A percentile compares a stretch with the other conserved stretches of the same genome.
phyloP scores from a whole-genome alignment of 2,888 invertebrate species.

The Cephonodes hylas region DNA sequence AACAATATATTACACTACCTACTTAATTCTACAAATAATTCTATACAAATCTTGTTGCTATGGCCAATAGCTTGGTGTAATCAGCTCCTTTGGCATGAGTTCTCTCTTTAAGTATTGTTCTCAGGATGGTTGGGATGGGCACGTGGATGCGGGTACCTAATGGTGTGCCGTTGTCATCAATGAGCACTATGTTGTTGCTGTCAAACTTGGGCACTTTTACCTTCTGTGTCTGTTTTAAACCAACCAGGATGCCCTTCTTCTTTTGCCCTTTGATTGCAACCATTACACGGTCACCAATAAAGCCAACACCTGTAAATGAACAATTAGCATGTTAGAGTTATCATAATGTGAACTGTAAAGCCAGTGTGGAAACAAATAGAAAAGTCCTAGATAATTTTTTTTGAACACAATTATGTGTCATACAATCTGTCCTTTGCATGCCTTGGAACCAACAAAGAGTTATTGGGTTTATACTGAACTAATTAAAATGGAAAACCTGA shows the following conservation, averaged over 20 bases:
- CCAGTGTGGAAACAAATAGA: neutral
- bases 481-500: too few species aligned
- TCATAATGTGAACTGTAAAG: neutral
- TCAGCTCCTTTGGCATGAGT: constrained; percentile 91
- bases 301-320: constrained; percentile 76
- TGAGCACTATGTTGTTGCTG: constrained; percentile 96
- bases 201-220: constrained; percentile 94
- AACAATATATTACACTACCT: constrained; percentile 16
- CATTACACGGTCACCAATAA: constrained; percentile 91
- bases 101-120: constrained; percentile 91
- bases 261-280: constrained; percentile 97
- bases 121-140: constrained; percentile 94
- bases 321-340: too few species aligned
- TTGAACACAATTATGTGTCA: too few species aligned
- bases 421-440: too few species aligned
- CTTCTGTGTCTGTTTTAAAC: constrained; percentile 90
- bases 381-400: too few species aligned
- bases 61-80: constrained; percentile 94
- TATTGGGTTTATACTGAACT: too few species aligned
- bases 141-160: constrained; percentile 97
- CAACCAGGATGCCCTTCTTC: constrained; percentile 91
- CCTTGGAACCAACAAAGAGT: too few species aligned
- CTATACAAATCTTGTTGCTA: constrained; percentile 94
- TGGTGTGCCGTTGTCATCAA: constrained; percentile 97
- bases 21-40: constrained; percentile 13